These are phyloP conservation scores for Pyrocoelia pectoralis DNA, from an alignment of 2,888 invertebrate species.

Conservation along the genomic window DNA sequence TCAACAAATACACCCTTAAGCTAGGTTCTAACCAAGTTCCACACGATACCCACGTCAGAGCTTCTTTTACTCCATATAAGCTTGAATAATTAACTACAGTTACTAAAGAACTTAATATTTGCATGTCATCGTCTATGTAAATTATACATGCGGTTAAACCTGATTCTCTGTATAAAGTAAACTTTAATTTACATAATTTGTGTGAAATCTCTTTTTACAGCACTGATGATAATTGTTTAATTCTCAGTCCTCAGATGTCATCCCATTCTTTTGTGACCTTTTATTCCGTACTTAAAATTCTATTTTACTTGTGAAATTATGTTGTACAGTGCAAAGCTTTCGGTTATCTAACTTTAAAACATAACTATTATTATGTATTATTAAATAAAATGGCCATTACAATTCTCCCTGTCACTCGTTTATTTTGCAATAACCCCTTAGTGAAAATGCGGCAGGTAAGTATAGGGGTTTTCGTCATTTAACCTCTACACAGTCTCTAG, in stretches of 20 bases:
- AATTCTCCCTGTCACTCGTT: no score
- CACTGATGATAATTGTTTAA: constrained; percentile 14
- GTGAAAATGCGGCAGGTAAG: no score
- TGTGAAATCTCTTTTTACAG: constrained; percentile 24
- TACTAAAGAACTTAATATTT: constrained; percentile 39
- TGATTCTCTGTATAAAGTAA: constrained; percentile 29
- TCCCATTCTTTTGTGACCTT: neutral
- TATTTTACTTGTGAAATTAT: no score
- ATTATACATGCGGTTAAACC: constrained; percentile 35
- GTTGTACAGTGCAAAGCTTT: no score
- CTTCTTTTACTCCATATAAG: constrained; percentile 35
- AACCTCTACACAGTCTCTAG: no score
- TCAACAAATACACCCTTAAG: constrained; percentile 30
- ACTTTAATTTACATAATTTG: constrained; percentile 36
- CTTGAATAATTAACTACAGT: constrained; percentile 39
- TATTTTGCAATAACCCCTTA: no score
- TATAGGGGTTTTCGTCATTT: no score
- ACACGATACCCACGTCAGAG: constrained; percentile 31
- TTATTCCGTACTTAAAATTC: neutral
- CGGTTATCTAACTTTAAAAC: no score
- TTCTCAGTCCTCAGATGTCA: neutral
- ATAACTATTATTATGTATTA: no score
- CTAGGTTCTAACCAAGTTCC: constrained; percentile 31
- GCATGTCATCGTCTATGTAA: constrained; percentile 37
- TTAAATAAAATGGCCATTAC: no score